Evolutionary conservation across 2,888 invertebrate genomes (phyloP).

Genomic region (Calliopum simillimum): DNA sequence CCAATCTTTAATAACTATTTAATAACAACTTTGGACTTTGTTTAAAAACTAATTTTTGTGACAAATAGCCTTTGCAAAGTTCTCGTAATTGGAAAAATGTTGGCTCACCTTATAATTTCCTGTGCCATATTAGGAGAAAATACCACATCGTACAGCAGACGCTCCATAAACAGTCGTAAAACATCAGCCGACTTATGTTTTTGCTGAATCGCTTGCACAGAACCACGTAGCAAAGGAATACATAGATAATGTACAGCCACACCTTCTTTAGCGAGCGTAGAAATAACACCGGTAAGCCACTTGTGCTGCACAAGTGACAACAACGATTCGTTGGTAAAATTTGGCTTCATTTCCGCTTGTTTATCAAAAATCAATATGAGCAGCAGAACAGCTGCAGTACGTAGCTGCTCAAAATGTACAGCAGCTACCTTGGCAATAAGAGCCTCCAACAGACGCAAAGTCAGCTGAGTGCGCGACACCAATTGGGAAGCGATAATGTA

Average conservation of each 20-base stretch:
- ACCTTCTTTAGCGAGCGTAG: constrained; percentile 70
- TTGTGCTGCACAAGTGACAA: constrained; percentile 67
- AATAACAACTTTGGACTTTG: too few species aligned
- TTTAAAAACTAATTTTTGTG: too few species aligned
- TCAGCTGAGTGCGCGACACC: constrained; percentile 74
- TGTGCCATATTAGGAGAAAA: constrained; percentile 71
- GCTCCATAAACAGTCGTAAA: constrained; percentile 71
- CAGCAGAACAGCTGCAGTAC: constrained; percentile 74
- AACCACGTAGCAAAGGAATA: constrained; percentile 70
- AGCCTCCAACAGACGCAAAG: constrained; percentile 70
- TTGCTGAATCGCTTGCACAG: constrained; percentile 69
- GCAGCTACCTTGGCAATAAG: constrained; percentile 73
- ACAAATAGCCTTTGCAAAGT: too few species aligned
- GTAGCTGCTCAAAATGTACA: constrained; percentile 69
- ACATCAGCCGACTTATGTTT: constrained; percentile 68
- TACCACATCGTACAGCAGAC: constrained; percentile 73
- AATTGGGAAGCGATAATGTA: constrained; percentile 81
- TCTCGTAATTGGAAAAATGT: not conserved
- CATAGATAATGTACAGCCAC: constrained; percentile 72
- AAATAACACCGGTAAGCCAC: constrained; percentile 70
- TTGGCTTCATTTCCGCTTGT: constrained; percentile 69
- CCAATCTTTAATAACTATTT: too few species aligned
- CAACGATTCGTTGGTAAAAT: constrained; percentile 70
- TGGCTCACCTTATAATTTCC: constrained; percentile 71
- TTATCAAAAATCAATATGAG: constrained; percentile 78